Base-by-base conservation (phyloP, 1,140 invertebrate genomes). In the Andrena cerasifolii region DNA sequence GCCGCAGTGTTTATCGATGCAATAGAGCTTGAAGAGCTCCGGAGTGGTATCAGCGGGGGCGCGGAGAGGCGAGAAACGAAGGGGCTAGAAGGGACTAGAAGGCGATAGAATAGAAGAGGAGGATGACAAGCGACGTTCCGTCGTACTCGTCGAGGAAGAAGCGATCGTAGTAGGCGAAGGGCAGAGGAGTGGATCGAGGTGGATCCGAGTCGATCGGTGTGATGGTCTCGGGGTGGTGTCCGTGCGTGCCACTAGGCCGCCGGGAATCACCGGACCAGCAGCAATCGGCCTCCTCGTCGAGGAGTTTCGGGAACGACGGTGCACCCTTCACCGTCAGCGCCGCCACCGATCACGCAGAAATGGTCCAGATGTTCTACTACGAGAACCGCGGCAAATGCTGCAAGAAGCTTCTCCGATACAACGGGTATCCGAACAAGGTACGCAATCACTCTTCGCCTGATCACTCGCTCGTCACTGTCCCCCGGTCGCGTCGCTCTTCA, bases 281-380 rank as follows among this genome's bases (percentile, higher is more conserved):
- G 33, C 84, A 80, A 14, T 67, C 71, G 43, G 40, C 51, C 80
- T 80, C 79, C 40, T 82, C 84, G 0, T 82, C 79, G 49, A 87
- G 85, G 86, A 85, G 72, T 28, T 74, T 36, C 79, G 82, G 86
- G 51, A 83, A 66, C 66, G 89, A 88, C 73, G 87, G 86, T 59
- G 87, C 89, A 59, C 89, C 92, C 24, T 91, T 90, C 80, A 89
- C 90, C 74, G 88, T 91, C 65, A 89, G 89, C 80, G 86, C 87
- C 70, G 86, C 88, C 21, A 90, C 90, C 61, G 89, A 91, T 71
- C 89, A 90, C 71, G 83, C 91, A 67, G 90, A 92, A 51, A 94
- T 95, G 94, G 95, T 95, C 47, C 95, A 96, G 90, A 93, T 95
- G 93, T 95, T 96, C 89, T 96, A 96, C 86, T 96, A 95, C 81